phyloP scores from a whole-genome alignment of 2,797 vertebrate species.

The Threskiornis aethiopicus region DNA sequence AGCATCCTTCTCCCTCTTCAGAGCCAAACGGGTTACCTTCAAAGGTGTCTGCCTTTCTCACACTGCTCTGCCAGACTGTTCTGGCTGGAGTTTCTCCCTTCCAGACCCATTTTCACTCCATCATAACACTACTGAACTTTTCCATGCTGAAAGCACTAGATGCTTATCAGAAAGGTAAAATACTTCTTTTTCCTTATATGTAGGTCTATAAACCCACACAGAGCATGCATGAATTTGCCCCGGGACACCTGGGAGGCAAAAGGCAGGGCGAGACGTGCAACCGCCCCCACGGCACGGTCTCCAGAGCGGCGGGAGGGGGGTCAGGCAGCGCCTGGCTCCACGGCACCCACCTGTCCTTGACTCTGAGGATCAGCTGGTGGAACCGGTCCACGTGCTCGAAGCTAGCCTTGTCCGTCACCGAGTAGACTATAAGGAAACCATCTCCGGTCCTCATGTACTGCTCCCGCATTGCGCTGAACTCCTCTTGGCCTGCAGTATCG shows the following conservation, averaged over 20 bases:
- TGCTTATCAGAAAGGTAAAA: background rate
- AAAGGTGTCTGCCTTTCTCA: background rate
- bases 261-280: rapidly evolving
- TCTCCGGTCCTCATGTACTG: conserved; percentile 99
- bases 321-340: background rate
- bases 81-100: background rate
- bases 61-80: background rate
- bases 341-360: conserved; percentile 91
- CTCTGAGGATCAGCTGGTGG: conserved; percentile 96
- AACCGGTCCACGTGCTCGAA: conserved; percentile 97
- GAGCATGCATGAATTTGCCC: background rate
- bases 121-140: background rate
- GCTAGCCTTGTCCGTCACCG: conserved; percentile 98
- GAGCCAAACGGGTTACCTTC: background rate
- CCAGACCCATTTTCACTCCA: background rate
- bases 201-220: background rate
- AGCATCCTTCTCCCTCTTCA: background rate
- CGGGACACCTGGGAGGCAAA: background rate
- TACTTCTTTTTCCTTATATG: background rate
- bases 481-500: conserved; percentile 97
- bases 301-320: rapidly evolving
- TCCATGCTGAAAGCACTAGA: rapidly evolving
- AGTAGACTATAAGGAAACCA: conserved; percentile 97
- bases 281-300: rapidly evolving
- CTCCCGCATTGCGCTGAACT: conserved; percentile 99